Percentiles rank a stretch among this genome's conserved stretches.
Evolutionary conservation across 2,113 vertebrate species (phyloP).

Genomic region (Oreotrochilus melanogaster): DNA sequence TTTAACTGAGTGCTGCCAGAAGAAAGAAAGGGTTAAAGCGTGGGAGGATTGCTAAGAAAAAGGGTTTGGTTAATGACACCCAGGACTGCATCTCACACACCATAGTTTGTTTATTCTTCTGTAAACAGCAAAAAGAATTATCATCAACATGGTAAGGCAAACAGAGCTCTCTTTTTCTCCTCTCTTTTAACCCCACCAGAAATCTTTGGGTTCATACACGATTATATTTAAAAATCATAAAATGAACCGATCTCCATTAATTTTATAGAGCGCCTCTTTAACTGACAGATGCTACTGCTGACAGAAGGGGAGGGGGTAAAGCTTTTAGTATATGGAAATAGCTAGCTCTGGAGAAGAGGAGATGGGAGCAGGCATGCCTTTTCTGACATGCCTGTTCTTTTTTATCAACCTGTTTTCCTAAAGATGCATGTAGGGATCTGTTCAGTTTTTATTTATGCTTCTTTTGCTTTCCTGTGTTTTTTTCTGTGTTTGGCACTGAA

Average conservation of each 20-base stretch:
- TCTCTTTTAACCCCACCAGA: not conserved
- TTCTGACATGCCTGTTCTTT: slow-evolving; percentile 30
- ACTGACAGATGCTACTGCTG: slow-evolving; percentile 11
- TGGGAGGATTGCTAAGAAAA: slow-evolving; percentile 68
- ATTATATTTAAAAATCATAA: not conserved
- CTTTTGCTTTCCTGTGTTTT: not conserved
- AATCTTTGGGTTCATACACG: not conserved
- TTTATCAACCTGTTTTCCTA: not conserved
- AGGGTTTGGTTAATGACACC: slow-evolving; percentile 56
- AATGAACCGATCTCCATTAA: not conserved
- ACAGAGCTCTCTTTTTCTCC: not conserved
- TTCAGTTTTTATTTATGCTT: not conserved
- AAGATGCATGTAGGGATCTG: slow-evolving; percentile 12
- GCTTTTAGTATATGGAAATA: slow-evolving; percentile 54
- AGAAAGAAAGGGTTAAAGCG: slow-evolving; percentile 61
- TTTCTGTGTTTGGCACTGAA: not conserved
- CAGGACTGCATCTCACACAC: slow-evolving; percentile 40
- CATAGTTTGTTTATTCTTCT: slow-evolving; percentile 56
- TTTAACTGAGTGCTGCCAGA: slow-evolving; percentile 4
- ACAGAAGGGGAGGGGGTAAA: slow-evolving; percentile 49
- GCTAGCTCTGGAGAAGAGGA: slow-evolving; percentile 61
- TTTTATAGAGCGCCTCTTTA: not conserved
- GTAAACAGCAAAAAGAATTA: slow-evolving; percentile 71
- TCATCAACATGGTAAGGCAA: slow-evolving; percentile 80
- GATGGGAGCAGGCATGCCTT: slow-evolving; percentile 65